A percentile compares a stretch with the other conserved stretches of the same genome.
These are phyloP conservation scores for Drosophila neotestacea DNA, from an alignment of 2,888 invertebrate species.

Conservation along the genomic window DNA sequence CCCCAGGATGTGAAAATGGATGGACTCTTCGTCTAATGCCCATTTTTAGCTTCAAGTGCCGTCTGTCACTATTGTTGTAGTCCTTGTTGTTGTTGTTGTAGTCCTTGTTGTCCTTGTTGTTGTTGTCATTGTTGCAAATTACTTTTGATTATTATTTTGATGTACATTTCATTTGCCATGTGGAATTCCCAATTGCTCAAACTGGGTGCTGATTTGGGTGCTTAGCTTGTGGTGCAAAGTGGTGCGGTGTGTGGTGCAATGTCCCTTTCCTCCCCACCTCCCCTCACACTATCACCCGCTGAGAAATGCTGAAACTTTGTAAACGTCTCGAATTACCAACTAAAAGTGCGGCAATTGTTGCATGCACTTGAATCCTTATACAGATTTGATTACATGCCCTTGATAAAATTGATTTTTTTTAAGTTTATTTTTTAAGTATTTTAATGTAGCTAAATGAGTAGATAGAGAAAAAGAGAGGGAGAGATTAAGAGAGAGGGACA, in stretches of 20 bases:
- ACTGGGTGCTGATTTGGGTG: constrained; percentile 20
- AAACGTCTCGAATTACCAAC: constrained; percentile 69
- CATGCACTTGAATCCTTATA: constrained; percentile 54
- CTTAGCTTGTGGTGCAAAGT: constrained; percentile 8
- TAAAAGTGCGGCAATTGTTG: constrained; percentile 57
- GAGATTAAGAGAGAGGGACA: neutral
- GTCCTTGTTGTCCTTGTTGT: constrained; percentile 48
- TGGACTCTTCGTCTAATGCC: constrained; percentile 38
- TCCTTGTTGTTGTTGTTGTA: constrained; percentile 38
- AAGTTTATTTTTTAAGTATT: constrained; percentile 11
- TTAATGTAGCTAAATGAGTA: neutral
- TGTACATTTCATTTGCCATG: constrained; percentile 62
- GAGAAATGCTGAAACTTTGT: constrained; percentile 53
- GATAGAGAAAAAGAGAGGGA: neutral
- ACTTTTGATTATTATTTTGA: constrained; percentile 79
- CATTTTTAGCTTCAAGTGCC: constrained; percentile 49
- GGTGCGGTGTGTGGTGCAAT: constrained; percentile 1
- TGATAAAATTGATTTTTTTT: constrained; percentile 54
- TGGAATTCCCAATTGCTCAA: constrained; percentile 50
- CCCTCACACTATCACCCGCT: neutral
- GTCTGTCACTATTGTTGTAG: constrained; percentile 30
- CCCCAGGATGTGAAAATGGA: constrained; percentile 22
- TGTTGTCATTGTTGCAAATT: constrained; percentile 64
- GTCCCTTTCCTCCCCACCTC: neutral
- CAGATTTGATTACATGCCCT: constrained; percentile 64